Conservation (phyloP, 2,797 vertebrate genomes). For the Enteromius viviparus region DNA sequence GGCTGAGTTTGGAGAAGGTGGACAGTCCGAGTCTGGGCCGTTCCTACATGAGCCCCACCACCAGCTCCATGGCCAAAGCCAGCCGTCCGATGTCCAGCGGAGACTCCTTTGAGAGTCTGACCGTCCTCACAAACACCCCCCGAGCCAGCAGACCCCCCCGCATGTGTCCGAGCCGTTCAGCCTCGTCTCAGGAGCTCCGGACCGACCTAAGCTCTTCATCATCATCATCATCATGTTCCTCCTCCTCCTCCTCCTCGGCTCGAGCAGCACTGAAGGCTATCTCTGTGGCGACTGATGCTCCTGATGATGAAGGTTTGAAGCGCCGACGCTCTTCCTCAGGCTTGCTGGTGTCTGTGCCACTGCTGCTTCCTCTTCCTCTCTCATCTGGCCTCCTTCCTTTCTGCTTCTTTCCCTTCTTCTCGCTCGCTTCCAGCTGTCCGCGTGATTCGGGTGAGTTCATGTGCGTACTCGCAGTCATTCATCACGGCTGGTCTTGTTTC, state of each 20-base stretch:
- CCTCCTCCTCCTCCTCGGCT: slow-evolving; percentile 7
- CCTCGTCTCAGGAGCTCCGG: not conserved
- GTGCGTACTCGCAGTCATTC: too few relatives aligned
- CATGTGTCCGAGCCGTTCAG: slow-evolving; percentile 3
- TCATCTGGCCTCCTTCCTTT: not conserved
- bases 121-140: not conserved
- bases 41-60: slow-evolving; percentile 91
- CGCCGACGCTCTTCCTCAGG: not conserved
- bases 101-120: slow-evolving; percentile 66
- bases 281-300: slow-evolving; percentile 53
- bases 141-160: not conserved
- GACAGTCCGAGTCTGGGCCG: slow-evolving; percentile 66
- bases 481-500: too few relatives aligned
- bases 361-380: slow-evolving; percentile 34
- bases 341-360: not conserved
- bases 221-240: not conserved
- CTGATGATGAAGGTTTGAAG: slow-evolving; percentile 78
- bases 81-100: slow-evolving; percentile 83
- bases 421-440: not conserved
- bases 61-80: slow-evolving; percentile 89
- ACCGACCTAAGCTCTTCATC: not conserved
- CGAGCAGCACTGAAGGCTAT: slow-evolving; percentile 61
- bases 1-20: slow-evolving; percentile 61
- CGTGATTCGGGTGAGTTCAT: not conserved
- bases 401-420: slow-evolving; percentile 18